These are phyloP conservation scores for Erpobdella octoculata DNA, from an alignment of 2,888 invertebrate species.

Conservation along the genomic window DNA sequence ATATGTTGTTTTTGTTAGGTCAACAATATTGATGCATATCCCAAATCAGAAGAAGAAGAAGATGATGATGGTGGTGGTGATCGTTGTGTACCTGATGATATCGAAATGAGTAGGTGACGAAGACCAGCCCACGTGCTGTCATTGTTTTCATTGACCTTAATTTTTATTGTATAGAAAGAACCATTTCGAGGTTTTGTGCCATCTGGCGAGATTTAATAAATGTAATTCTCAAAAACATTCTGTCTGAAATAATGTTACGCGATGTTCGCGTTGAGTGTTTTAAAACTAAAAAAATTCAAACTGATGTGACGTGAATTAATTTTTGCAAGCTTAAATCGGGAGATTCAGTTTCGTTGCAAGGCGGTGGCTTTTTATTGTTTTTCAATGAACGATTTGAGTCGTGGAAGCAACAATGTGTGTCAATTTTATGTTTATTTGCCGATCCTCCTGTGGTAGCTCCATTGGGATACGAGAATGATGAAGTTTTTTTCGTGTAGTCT, in stretches of 20 bases:
- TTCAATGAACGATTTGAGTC: background rate
- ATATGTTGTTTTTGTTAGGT: background rate
- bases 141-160: background rate
- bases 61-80: constrained; percentile 14
- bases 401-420: constrained; percentile 2
- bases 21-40: background rate
- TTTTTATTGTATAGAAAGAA: too few species aligned
- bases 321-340: constrained; percentile 16
- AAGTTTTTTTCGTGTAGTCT: background rate
- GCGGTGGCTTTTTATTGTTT: constrained; percentile 5
- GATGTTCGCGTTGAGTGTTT: background rate
- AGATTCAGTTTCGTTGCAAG: background rate
- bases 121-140: background rate
- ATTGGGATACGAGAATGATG: background rate
- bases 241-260: background rate
- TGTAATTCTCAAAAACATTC: background rate
- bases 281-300: constrained; percentile 18
- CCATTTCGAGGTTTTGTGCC: background rate
- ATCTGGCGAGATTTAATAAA: background rate
- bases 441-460: background rate
- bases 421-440: background rate
- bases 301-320: constrained; percentile 29
- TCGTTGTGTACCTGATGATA: too few species aligned
- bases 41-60: background rate
- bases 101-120: too few species aligned